Percentiles rank a stretch among this genome's conserved stretches.
phyloP scores from a whole-genome alignment of 2,888 invertebrate species.

The Aelia acuminata region DNA sequence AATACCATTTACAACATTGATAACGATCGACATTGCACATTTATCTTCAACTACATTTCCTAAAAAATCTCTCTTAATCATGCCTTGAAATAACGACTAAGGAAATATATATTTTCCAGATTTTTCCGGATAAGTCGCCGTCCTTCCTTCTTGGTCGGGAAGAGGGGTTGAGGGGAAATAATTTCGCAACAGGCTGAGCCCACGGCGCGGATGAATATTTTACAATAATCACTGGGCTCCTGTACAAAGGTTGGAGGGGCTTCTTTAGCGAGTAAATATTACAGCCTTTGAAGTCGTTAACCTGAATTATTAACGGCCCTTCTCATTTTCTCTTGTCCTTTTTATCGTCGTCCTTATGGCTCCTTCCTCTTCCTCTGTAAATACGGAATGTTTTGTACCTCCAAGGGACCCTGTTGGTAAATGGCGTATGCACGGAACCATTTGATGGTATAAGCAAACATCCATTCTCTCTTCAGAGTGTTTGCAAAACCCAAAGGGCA shows the following conservation, averaged over 20 bases:
- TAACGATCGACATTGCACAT: too few species aligned
- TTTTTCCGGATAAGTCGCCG: not conserved
- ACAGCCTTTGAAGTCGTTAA: slow-evolving; percentile 27
- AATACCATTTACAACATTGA: too few species aligned
- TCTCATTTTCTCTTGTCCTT: slow-evolving; percentile 30
- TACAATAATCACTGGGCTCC: slow-evolving; percentile 30
- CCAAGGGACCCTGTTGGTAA: not conserved
- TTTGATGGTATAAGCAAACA: not conserved
- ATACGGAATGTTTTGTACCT: not conserved
- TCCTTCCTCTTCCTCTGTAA: slow-evolving; percentile 8
- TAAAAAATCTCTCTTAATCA: too few species aligned
- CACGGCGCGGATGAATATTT: slow-evolving; percentile 29
- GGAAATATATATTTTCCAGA: too few species aligned
- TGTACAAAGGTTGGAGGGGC: slow-evolving; percentile 11
- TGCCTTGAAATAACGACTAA: too few species aligned
- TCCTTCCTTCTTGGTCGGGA: not conserved
- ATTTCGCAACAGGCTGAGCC: not conserved
- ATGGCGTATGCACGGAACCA: not conserved
- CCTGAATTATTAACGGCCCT: slow-evolving; percentile 10
- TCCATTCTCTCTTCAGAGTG: not conserved
- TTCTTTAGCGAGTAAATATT: slow-evolving; percentile 27
- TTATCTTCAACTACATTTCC: too few species aligned
- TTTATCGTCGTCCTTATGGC: not conserved
- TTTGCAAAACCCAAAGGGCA: not conserved
- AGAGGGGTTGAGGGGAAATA: not conserved